These are phyloP conservation scores for Dusona sp. DNA, from an alignment of 2,888 invertebrate species.

Conservation along the genomic window DNA sequence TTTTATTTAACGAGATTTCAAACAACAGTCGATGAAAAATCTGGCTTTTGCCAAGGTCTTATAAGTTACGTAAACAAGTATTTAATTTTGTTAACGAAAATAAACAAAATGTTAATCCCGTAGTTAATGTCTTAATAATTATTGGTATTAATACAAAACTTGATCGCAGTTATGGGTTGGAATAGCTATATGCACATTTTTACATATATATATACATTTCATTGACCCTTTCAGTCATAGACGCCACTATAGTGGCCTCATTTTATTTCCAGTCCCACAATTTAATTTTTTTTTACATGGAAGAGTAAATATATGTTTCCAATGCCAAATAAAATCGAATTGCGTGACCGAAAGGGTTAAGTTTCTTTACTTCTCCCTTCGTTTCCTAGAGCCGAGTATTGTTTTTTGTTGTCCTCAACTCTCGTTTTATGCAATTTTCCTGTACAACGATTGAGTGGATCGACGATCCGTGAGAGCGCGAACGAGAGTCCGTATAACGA, in stretches of 20 bases:
- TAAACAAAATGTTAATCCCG: background rate
- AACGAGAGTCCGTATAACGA: slow-evolving; percentile 35
- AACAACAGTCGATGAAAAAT: background rate
- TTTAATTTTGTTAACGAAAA: background rate
- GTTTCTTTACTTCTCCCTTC: background rate
- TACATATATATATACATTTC: background rate
- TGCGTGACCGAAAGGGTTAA: too few species aligned
- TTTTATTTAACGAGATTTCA: too few species aligned
- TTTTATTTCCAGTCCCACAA: too few species aligned
- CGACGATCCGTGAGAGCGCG: slow-evolving; percentile 41
- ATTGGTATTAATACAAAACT: background rate
- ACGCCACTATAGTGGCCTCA: too few species aligned
- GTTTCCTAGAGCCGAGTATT: slow-evolving; percentile 4
- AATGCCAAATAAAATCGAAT: too few species aligned
- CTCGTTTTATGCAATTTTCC: slow-evolving; percentile 46
- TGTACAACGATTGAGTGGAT: slow-evolving; percentile 45
- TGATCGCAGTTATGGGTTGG: background rate
- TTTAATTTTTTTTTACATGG: too few species aligned
- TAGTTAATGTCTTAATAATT: background rate
- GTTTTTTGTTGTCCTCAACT: slow-evolving; percentile 22
- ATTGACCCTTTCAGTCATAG: too few species aligned
- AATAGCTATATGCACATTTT: background rate
- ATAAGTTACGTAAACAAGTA: background rate
- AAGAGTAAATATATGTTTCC: too few species aligned
- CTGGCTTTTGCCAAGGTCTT: background rate